Evolutionary conservation across 2,888 invertebrate species (phyloP), one percentile per base, ranked within the genome.

Genomic region (Spodoptera littoralis): DNA sequence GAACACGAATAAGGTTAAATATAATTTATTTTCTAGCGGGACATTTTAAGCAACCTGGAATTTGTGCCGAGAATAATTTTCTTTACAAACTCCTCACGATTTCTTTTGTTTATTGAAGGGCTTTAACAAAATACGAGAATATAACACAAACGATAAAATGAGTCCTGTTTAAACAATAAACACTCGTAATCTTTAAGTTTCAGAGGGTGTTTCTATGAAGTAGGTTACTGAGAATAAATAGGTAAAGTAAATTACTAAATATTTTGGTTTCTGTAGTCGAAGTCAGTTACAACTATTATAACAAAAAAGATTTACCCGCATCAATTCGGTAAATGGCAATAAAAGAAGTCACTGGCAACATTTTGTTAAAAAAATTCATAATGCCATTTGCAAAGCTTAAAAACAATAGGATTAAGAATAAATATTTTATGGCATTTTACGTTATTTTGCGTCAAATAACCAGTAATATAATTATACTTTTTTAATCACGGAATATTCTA

Each of bases 241-340:
- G 51, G 62, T 58, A 65, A 65, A 73, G 56, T 51, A 69, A 70
- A 65, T 56, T 8, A 50, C 46, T 49, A 18, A 18, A 18, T 18
- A 71, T 71, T 71, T 74, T 60, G 68, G 68, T 52, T 68, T 54
- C 41, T 70, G 60, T 57, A 45, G 50, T 60, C 49, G 44, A 8
- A 47, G 56, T 13, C 27, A 49, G 58, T 60, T 53, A 53, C 58
- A 63, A 53, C n/a, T 11, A 27, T 60, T 24, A 30, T 27, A 13
- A 24, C 18, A 30, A 24, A 64, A 65, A 58, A 55, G 44, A 45
- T 65, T 56, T 3, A n/a, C 22, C 2, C 22, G 1, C 18, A 18
- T 18, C 18, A 57, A 36, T 54, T 12, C 9, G 24, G 61, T 24
- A 27, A 27, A 13, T 13, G 4, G 11, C 42, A 68, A 46, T 46